Conservation (phyloP, 2,113 vertebrate species). For the Nibea albiflora region DNA sequence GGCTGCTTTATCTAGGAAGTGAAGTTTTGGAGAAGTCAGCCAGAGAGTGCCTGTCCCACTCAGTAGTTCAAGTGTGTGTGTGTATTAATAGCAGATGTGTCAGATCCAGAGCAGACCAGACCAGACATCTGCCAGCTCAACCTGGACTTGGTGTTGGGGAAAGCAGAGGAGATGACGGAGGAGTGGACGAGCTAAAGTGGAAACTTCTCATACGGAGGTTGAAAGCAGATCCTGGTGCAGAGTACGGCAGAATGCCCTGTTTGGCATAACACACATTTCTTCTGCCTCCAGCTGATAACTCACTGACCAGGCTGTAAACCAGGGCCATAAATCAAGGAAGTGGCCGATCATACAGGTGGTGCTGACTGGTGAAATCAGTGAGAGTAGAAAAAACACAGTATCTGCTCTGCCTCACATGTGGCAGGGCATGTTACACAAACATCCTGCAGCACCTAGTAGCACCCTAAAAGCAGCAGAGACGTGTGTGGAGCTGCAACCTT, state of each 20-base stretch:
- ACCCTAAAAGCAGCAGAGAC: neutral
- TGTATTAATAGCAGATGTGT: constrained; percentile 62
- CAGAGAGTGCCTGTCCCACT: constrained; percentile 33
- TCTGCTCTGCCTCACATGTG: neutral
- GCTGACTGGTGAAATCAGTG: neutral
- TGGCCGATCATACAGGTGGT: neutral
- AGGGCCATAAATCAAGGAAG: neutral
- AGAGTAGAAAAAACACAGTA: neutral
- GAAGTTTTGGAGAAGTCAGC: constrained; percentile 40
- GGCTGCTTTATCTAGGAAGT: constrained; percentile 33
- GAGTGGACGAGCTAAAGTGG: neutral
- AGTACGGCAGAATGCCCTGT: neutral
- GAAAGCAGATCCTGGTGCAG: neutral
- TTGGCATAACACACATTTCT: constrained; percentile 8
- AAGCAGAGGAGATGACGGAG: constrained; percentile 15
- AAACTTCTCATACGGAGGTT: neutral
- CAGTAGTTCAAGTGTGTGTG: constrained; percentile 9
- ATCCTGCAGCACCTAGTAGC: neutral
- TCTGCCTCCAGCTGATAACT: neutral
- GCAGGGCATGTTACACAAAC: neutral
- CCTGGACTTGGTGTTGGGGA: constrained; percentile 20
- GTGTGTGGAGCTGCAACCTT: too few species aligned
- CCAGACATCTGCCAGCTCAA: constrained; percentile 40
- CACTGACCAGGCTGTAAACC: constrained; percentile 4
- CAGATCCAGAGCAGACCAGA: constrained; percentile 35